phyloP scores from a whole-genome alignment of 2,888 invertebrate genomes.

The Achlya flavicornis region DNA sequence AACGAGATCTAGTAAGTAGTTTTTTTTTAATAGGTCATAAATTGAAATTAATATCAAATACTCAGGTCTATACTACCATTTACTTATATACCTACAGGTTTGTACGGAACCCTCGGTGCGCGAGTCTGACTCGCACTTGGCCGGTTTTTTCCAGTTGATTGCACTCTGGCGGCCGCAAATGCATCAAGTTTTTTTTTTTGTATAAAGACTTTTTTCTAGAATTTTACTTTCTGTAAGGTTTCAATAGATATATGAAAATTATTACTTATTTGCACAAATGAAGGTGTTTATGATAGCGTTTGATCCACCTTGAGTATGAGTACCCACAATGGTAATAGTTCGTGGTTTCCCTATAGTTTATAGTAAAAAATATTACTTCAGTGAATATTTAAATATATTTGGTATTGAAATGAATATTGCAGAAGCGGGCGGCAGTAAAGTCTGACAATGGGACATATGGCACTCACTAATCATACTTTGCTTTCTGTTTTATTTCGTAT shows the following conservation, averaged over 20 bases:
- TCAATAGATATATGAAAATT: not conserved
- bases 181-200: too few relatives aligned
- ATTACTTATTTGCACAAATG: not conserved
- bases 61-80: too few relatives aligned
- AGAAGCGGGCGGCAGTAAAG: constrained; percentile 69
- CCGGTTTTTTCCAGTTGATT: constrained; percentile 56
- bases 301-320: too few relatives aligned
- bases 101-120: too few relatives aligned
- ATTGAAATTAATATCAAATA: too few relatives aligned
- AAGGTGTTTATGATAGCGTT: not conserved
- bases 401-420: constrained; percentile 66
- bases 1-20: too few relatives aligned
- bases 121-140: too few relatives aligned
- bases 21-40: too few relatives aligned
- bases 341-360: not conserved
- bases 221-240: not conserved
- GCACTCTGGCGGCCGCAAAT: constrained; percentile 23
- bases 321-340: not conserved
- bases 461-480: constrained; percentile 83
- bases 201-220: constrained; percentile 8
- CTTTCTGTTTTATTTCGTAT: constrained; percentile 84
- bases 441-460: constrained; percentile 77
- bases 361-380: not conserved
- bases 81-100: too few relatives aligned
- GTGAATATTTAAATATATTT: constrained; percentile 60